A percentile compares a stretch with the other conserved stretches of the same genome.
phyloP scores from a whole-genome alignment of 2,888 invertebrate species.

The Ennomos fuscantarius region DNA sequence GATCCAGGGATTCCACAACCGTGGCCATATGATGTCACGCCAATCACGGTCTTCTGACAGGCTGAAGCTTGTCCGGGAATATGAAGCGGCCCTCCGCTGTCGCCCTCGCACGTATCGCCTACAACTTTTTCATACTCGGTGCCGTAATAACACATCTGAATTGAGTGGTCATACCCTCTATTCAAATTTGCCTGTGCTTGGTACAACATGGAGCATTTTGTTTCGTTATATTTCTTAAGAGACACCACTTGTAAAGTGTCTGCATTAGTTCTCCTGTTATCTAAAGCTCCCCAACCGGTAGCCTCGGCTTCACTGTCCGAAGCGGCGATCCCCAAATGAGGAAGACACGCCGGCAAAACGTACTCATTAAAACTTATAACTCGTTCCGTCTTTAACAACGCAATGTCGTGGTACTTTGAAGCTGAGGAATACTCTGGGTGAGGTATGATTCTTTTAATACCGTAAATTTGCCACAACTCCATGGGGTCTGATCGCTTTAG shows the following conservation, averaged over 20 bases:
- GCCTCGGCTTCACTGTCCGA: conserved; percentile 5
- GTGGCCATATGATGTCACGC: conserved; percentile 16
- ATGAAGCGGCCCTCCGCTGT: conserved; percentile 23
- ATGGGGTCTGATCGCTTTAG: conserved; percentile 40
- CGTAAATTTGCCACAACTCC: conserved; percentile 31
- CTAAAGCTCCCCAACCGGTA: conserved; percentile 12
- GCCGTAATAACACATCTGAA: conserved; percentile 40
- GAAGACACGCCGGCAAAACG: conserved; percentile 12
- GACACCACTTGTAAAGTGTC: conserved; percentile 13
- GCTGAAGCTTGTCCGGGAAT: neutral
- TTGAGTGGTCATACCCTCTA: conserved; percentile 25
- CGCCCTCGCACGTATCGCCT: conserved; percentile 35
- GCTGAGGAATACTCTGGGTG: conserved; percentile 47
- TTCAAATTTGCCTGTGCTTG: conserved; percentile 24
- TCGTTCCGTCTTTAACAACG: conserved; percentile 35
- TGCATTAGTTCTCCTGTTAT: neutral
- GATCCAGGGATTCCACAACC: conserved; percentile 6
- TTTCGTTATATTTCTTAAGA: conserved; percentile 1
- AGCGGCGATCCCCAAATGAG: neutral
- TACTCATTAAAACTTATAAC: conserved; percentile 5
- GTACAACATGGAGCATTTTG: conserved; percentile 26
- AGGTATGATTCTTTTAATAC: neutral
- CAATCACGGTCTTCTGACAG: neutral
- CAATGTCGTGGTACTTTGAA: conserved; percentile 50
- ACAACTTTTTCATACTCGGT: neutral